Percentiles rank a stretch among this genome's conserved stretches.
Evolutionary conservation across 2,113 vertebrate genomes (phyloP).

Genomic region (Perca flavescens): DNA sequence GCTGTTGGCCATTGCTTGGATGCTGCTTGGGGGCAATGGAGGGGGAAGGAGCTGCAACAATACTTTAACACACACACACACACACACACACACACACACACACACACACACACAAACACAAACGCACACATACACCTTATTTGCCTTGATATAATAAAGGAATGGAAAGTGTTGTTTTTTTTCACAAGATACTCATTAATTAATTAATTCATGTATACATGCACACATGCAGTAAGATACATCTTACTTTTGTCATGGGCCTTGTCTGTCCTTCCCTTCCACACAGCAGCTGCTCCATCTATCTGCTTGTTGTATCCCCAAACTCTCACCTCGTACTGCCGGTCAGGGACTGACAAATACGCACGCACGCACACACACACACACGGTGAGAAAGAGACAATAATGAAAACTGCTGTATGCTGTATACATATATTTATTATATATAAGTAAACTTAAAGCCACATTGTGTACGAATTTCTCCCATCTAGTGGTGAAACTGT

Average conservation of each 20-base stretch:
- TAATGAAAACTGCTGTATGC: too few relatives aligned
- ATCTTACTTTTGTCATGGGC: constrained; percentile 77
- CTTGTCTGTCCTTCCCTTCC: constrained; percentile 95
- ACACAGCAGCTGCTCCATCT: constrained; percentile 91
- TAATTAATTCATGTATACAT: not conserved
- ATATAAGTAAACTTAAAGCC: too few relatives aligned
- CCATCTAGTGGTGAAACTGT: too few relatives aligned
- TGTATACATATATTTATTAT: too few relatives aligned
- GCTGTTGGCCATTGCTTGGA: constrained; percentile 92
- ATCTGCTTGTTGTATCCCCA: constrained; percentile 93
- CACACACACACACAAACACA: too few relatives aligned
- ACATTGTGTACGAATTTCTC: too few relatives aligned
- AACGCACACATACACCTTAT: constrained; percentile 12
- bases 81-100: not conserved
- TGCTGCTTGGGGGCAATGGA: constrained; percentile 90
- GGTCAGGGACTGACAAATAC: constrained; percentile 87
- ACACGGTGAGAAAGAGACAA: too few relatives aligned
- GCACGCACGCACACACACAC: not conserved
- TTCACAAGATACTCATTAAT: not conserved
- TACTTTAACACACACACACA: constrained; percentile 54
- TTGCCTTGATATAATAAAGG: not conserved
- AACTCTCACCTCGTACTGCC: constrained; percentile 93
- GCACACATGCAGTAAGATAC: not conserved
- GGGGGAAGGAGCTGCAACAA: constrained; percentile 79
- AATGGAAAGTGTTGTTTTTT: not conserved